phyloP scores from a whole-genome alignment of 2,797 vertebrate species.

The Malurus leucopterus region DNA sequence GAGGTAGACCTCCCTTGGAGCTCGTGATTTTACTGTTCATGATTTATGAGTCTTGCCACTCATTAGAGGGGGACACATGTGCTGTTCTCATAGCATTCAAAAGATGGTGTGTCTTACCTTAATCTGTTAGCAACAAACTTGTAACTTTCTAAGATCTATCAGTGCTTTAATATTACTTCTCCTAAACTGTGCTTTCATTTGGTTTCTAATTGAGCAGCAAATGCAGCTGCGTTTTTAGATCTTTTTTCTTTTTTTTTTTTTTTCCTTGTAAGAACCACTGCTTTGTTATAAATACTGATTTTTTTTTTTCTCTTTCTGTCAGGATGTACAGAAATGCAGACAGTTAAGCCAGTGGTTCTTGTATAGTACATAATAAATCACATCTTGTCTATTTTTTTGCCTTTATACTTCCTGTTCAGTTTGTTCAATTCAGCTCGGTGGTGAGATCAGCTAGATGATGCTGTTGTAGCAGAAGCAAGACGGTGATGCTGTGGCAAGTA shows the following conservation, averaged over 20 bases:
- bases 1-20: conserved; percentile 33
- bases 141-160: not conserved
- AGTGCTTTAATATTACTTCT: not conserved
- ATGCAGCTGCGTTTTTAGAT: not conserved
- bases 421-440: conserved; percentile 6
- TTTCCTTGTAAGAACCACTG: not conserved
- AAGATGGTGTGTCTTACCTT: not conserved
- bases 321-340: conserved; percentile 37
- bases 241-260: too few relatives aligned
- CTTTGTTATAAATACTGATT: not conserved
- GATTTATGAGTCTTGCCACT: conserved; percentile 42
- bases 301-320: not conserved
- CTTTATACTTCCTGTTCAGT: conserved; percentile 56
- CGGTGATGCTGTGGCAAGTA: not conserved
- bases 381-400: conserved; percentile 27
- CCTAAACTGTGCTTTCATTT: not conserved
- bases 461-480: conserved; percentile 40
- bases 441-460: conserved; percentile 55
- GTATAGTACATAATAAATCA: conserved; percentile 44
- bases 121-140: not conserved
- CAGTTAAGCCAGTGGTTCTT: conserved; percentile 55
- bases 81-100: not conserved
- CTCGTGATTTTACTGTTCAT: conserved; percentile 29
- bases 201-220: not conserved
- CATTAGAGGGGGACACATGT: not conserved